Percentiles rank a stretch among this genome's conserved stretches.
Conservation (phyloP, 1,140 invertebrate species). For the Drosophila athabasca region DNA sequence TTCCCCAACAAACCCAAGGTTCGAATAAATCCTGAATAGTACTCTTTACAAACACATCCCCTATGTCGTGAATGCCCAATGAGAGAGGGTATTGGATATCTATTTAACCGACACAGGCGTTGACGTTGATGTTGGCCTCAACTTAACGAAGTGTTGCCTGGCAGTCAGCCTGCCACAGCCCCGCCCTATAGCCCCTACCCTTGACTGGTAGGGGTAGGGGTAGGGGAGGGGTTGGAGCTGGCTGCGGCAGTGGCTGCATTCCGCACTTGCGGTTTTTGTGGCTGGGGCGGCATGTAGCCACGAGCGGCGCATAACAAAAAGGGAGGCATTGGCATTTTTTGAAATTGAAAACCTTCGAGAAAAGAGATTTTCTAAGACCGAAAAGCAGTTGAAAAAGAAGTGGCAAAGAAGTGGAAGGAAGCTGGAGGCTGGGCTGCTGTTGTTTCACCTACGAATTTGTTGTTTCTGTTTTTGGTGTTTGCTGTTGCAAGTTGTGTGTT, state of each 20-base stretch:
- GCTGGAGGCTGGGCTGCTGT: neutral
- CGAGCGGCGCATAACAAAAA: slow-evolving; percentile 67
- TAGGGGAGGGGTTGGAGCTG: neutral
- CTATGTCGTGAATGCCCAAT: neutral
- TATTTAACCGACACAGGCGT: slow-evolving; percentile 78
- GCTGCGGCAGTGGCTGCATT: slow-evolving; percentile 43
- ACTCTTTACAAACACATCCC: neutral
- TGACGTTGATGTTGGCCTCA: slow-evolving; percentile 75
- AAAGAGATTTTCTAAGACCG: slow-evolving; percentile 61
- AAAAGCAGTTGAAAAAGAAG: slow-evolving; percentile 18
- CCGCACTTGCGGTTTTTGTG: slow-evolving; percentile 72
- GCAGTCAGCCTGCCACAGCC: slow-evolving; percentile 26
- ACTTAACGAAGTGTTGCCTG: slow-evolving; percentile 76
- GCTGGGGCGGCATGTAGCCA: slow-evolving; percentile 57
- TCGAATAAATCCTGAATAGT: no score
- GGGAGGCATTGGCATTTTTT: slow-evolving; percentile 33
- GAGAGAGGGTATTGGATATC: slow-evolving; percentile 47
- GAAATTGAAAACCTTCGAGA: slow-evolving; percentile 59
- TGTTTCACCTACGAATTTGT: slow-evolving; percentile 17
- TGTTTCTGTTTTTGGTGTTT: slow-evolving; percentile 6
- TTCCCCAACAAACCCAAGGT: neutral
- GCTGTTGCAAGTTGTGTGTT: slow-evolving; percentile 25
- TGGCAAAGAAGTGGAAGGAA: neutral
- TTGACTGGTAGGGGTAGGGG: neutral
- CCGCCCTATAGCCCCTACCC: slow-evolving; percentile 16